Conservation (phyloP, 2,888 invertebrate species). For the Ichneumon xanthorius region DNA sequence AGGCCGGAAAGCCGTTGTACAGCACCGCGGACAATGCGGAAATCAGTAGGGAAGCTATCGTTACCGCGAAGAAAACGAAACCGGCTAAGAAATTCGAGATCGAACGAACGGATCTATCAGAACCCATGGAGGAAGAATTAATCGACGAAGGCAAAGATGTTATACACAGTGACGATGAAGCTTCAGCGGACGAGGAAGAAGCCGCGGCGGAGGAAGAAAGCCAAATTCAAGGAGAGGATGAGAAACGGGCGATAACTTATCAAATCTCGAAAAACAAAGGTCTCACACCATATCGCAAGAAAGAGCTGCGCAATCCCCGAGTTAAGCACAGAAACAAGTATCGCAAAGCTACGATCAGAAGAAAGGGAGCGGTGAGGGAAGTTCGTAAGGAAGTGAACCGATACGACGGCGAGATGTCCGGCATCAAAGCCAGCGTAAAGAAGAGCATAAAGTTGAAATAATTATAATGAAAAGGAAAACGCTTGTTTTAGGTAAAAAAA, state of each 20-base stretch:
- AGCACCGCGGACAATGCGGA: conserved; percentile 72
- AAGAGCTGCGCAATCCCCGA: conserved; percentile 96
- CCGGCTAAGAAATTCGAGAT: conserved; percentile 79
- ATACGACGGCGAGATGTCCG: conserved; percentile 97
- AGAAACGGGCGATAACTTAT: conserved; percentile 95
- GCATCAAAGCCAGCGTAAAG: conserved; percentile 95
- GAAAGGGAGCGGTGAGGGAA: conserved; percentile 96
- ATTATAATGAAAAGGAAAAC: conserved; percentile 57
- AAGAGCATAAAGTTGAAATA: conserved; percentile 96
- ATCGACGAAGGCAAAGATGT: conserved; percentile 51
- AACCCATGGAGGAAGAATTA: conserved; percentile 68
- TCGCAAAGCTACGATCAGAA: conserved; percentile 95
- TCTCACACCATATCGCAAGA: conserved; percentile 95
- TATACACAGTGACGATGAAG: conserved; percentile 61
- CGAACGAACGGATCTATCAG: conserved; percentile 80
- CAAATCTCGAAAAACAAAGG: conserved; percentile 99
- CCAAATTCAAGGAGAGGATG: conserved; percentile 83
- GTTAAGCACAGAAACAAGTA: conserved; percentile 97
- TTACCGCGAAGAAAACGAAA: conserved; percentile 83
- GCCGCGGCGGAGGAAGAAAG: conserved; percentile 55
- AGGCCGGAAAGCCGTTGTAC: conserved; percentile 84
- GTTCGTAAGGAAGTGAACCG: conserved; percentile 92
- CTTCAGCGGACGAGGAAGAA: conserved; percentile 71
- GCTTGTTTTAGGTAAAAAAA: not conserved
- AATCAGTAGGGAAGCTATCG: conserved; percentile 52